These are phyloP conservation scores for Callorhinus ursinus DNA, from an alignment of 2,113 vertebrate genomes.

Conservation along the genomic window DNA sequence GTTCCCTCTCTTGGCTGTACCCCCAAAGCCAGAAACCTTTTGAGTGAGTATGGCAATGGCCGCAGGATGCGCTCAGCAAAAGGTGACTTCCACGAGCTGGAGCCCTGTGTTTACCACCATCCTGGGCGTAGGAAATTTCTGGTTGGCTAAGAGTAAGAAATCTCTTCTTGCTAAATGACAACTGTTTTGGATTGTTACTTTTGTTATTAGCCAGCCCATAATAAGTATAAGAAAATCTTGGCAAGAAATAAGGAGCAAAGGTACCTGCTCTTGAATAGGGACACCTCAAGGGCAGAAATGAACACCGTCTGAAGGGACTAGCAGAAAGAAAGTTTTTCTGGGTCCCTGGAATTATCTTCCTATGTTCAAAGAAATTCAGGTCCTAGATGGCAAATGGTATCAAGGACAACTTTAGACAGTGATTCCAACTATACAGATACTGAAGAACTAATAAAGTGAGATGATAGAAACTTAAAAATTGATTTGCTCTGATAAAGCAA, in stretches of 20 bases:
- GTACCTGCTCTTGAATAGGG: not conserved
- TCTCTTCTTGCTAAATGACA: not conserved
- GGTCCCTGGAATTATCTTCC: not conserved
- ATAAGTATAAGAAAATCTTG: not conserved
- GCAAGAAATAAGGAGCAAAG: not conserved
- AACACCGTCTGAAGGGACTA: not conserved
- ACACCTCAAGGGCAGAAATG: not conserved
- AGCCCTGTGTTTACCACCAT: not conserved
- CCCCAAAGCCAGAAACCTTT: not conserved
- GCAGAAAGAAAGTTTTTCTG: not conserved
- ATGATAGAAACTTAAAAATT: constrained; percentile 44
- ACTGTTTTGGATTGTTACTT: not conserved
- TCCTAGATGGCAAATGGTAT: not conserved
- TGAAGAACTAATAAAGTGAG: constrained; percentile 23
- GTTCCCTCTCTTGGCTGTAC: not conserved
- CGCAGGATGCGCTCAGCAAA: not conserved
- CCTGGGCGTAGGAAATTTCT: not conserved
- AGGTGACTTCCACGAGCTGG: fast-evolving
- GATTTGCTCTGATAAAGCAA: constrained; percentile 35
- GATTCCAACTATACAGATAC: constrained; percentile 21
- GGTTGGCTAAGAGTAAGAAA: not conserved
- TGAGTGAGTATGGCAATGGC: not conserved
- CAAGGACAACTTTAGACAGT: not conserved
- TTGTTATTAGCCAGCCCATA: not conserved
- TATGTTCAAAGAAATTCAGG: not conserved